Percentiles rank a stretch among this genome's conserved stretches.
These are phyloP conservation scores for Chelonoidis abingdonii DNA, from an alignment of 2,113 vertebrate genomes.

Conservation along the genomic window DNA sequence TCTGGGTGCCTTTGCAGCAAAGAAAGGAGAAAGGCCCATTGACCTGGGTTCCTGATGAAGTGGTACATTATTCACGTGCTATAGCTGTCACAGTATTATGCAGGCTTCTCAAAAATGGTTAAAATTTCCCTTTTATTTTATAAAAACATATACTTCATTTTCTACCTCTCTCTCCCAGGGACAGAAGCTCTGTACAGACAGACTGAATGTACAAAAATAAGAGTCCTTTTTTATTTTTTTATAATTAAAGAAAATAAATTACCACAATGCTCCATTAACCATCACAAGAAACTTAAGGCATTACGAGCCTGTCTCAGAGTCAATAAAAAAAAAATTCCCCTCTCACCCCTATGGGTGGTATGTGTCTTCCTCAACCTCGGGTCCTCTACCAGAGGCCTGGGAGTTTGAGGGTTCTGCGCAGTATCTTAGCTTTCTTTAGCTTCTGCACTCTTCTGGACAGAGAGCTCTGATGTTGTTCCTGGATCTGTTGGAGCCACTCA, in stretches of 20 bases:
- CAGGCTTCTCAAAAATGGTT: constrained; percentile 40
- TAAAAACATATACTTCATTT: background rate
- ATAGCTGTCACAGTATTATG: constrained; percentile 38
- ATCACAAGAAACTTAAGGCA: background rate
- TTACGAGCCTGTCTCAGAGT: background rate
- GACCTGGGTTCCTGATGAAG: constrained; percentile 50
- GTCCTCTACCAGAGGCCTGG: no score
- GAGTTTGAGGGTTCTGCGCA: no score
- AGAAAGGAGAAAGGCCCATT: constrained; percentile 67
- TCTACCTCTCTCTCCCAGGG: background rate
- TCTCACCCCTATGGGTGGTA: no score
- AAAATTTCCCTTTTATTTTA: background rate
- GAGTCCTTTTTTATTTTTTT: background rate
- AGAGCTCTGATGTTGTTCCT: no score
- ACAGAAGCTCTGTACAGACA: background rate
- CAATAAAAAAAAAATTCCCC: no score
- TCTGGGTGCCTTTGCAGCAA: constrained; percentile 58
- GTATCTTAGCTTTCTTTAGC: no score
- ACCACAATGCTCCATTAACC: background rate
- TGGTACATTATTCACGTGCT: constrained; percentile 67
- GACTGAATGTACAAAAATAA: background rate
- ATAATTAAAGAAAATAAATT: background rate
- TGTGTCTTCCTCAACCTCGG: no score
- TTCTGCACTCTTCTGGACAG: no score
- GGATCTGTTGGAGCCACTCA: no score